Conservation (phyloP, 2,797 vertebrate genomes). For the Neosilurus mollespiculum region DNA sequence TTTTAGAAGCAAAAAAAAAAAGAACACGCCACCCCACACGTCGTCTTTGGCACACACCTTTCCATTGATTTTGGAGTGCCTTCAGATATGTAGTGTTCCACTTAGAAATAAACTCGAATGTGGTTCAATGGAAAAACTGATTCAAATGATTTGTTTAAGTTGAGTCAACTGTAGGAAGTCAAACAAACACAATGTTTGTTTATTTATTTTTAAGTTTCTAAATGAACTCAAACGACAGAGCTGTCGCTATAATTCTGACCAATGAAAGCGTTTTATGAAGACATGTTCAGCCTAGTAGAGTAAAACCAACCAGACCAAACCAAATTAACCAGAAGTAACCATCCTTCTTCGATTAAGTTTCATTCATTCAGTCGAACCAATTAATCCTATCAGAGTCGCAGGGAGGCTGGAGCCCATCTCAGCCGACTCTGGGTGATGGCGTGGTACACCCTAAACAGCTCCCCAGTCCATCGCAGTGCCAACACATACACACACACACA, state of each 20-base stretch:
- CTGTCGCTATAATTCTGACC: neutral
- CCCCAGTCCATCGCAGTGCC: too few relatives aligned
- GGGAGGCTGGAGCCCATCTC: too few relatives aligned
- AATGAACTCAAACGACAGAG: neutral
- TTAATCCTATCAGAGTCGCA: too few relatives aligned
- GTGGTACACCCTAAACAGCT: too few relatives aligned
- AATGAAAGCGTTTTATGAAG: neutral
- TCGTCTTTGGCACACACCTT: constrained; percentile 74
- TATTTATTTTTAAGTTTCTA: neutral
- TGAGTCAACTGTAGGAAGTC: neutral
- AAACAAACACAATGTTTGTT: neutral
- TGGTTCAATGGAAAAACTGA: neutral
- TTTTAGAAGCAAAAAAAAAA: constrained; percentile 61
- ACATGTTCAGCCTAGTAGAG: neutral
- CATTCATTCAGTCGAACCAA: neutral
- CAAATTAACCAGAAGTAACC: neutral
- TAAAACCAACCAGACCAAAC: neutral
- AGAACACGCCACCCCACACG: constrained; percentile 30
- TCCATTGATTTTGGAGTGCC: constrained; percentile 56
- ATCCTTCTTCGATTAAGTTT: neutral
- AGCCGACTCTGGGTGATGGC: too few relatives aligned
- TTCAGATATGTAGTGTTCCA: neutral
- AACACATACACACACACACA: too few relatives aligned
- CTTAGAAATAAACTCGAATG: neutral
- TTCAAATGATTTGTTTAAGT: neutral